These are phyloP conservation scores for Drosophila nigritarsus DNA, from an alignment of 2,888 invertebrate species.

Conservation along the genomic window DNA sequence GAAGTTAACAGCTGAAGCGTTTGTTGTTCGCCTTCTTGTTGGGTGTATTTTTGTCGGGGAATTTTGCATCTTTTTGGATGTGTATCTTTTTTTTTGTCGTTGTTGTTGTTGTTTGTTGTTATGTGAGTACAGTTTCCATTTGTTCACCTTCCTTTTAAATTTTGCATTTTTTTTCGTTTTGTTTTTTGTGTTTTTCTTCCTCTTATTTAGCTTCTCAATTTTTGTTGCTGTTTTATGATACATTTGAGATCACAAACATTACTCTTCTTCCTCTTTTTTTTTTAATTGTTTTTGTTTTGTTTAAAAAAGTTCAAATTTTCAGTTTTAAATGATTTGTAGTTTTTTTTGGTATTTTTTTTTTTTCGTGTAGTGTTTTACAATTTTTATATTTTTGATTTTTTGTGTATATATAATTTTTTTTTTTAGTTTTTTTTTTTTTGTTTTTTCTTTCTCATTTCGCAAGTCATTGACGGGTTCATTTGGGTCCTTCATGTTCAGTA, in stretches of 20 bases:
- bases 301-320: constrained; percentile 75
- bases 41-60: constrained; percentile 53
- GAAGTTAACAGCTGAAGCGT: constrained; percentile 58
- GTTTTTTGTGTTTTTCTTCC: constrained; percentile 25
- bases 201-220: constrained; percentile 68
- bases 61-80: constrained; percentile 74
- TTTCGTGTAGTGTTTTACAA: constrained; percentile 54
- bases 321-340: constrained; percentile 65
- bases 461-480: constrained; percentile 65
- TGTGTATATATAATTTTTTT: constrained; percentile 42
- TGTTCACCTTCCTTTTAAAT: constrained; percentile 45
- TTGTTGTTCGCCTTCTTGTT: constrained; percentile 34
- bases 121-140: constrained; percentile 50
- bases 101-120: constrained; percentile 40
- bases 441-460: constrained; percentile 39
- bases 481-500: constrained; percentile 59
- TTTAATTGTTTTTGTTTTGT: constrained; percentile 46
- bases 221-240: constrained; percentile 77
- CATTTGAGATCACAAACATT: constrained; percentile 84
- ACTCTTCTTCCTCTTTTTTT: constrained; percentile 49
- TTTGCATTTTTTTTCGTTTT: constrained; percentile 35
- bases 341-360: constrained; percentile 49
- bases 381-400: constrained; percentile 70
- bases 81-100: constrained; percentile 40
- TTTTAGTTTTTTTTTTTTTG: constrained; percentile 34